phyloP scores from a whole-genome alignment of 2,113 vertebrate genomes.

The Nycticryphes semicollaris region DNA sequence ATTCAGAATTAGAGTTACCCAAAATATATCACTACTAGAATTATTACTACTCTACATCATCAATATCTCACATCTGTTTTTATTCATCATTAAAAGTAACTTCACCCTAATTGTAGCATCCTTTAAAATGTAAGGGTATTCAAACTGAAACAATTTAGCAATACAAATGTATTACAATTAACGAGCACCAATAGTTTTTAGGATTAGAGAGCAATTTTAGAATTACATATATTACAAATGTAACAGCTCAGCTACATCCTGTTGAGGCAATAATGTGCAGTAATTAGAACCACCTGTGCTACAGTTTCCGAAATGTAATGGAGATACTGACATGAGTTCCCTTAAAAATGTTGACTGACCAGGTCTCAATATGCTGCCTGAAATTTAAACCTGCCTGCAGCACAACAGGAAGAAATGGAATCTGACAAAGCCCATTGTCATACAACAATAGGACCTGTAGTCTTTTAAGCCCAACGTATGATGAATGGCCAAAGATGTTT shows the following conservation, averaged over 20 bases:
- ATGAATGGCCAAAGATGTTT: neutral
- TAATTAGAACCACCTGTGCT: neutral
- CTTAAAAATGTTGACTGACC: neutral
- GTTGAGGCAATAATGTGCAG: neutral
- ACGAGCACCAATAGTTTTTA: neutral
- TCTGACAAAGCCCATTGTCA: neutral
- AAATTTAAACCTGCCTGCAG: neutral
- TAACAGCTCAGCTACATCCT: neutral
- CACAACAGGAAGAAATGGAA: neutral
- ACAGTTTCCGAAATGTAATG: neutral
- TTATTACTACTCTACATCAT: neutral
- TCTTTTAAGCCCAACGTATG: neutral
- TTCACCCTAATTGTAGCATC: neutral
- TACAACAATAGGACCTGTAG: neutral
- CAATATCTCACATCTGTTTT: neutral
- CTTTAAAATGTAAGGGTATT: neutral
- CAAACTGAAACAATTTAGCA: neutral
- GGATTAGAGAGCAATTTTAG: neutral
- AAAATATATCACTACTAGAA: neutral
- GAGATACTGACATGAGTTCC: neutral
- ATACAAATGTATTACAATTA: neutral
- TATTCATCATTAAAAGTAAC: neutral
- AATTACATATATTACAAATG: neutral
- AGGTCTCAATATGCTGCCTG: neutral
- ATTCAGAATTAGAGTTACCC: neutral